Percentiles rank a stretch among this genome's conserved stretches.
Evolutionary conservation across 1,140 invertebrate species (phyloP).

Genomic region (Galendromus occidentalis): DNA sequence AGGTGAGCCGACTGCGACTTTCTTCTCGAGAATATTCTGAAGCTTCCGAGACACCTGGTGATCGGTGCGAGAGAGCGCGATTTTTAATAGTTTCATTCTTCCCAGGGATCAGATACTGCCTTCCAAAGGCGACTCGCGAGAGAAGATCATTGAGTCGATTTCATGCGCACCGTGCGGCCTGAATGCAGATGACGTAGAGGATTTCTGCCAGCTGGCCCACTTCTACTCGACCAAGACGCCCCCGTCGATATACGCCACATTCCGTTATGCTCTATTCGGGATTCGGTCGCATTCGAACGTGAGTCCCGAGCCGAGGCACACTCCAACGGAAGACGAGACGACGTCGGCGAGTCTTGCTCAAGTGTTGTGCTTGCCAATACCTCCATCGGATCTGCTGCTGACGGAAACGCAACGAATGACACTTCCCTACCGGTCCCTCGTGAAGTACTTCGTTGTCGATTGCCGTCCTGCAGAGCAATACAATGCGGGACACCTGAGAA

Average conservation of each 20-base stretch:
- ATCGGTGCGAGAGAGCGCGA: no score
- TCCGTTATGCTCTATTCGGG: not conserved
- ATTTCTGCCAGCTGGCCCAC: slow-evolving; percentile 85
- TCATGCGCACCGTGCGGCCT: slow-evolving; percentile 56
- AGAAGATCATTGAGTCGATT: slow-evolving; percentile 49
- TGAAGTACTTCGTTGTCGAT: slow-evolving; percentile 86
- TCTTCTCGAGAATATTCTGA: no score
- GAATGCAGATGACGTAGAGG: slow-evolving; percentile 80
- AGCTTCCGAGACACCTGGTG: no score
- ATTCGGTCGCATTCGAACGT: not conserved
- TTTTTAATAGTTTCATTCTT: slow-evolving; percentile 17
- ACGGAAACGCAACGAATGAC: slow-evolving; percentile 15
- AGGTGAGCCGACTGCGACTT: no score
- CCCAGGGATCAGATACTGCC: slow-evolving; percentile 57
- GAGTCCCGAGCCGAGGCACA: not conserved
- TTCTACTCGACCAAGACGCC: slow-evolving; percentile 84
- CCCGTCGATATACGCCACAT: slow-evolving; percentile 34
- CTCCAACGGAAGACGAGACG: not conserved
- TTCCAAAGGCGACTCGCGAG: slow-evolving; percentile 50
- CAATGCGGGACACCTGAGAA: slow-evolving; percentile 82
- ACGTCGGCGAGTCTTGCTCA: slow-evolving; percentile 15
- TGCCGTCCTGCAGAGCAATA: slow-evolving; percentile 90
- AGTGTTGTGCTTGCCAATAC: slow-evolving; percentile 69
- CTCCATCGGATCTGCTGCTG: slow-evolving; percentile 36
- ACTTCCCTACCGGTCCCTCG: not conserved